phyloP scores from a whole-genome alignment of 2,797 vertebrate genomes.

The Chiroxiphia lanceolata region DNA sequence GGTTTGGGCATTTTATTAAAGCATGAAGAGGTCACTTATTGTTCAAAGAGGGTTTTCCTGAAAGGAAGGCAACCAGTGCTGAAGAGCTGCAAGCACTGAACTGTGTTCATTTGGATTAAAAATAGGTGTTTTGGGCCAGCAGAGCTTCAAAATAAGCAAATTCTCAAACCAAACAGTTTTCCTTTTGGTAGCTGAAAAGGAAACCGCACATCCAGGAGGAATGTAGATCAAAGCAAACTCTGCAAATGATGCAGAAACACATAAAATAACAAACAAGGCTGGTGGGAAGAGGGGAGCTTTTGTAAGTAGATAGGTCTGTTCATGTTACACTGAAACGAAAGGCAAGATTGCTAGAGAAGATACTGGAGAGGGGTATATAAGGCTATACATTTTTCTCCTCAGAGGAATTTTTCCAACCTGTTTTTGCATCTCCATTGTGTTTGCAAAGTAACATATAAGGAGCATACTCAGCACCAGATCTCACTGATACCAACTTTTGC shows the following conservation, averaged over 20 bases:
- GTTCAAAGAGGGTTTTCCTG: slow-evolving; percentile 63
- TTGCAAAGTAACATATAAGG: slow-evolving; percentile 54
- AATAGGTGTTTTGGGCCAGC: slow-evolving; percentile 73
- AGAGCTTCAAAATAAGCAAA: slow-evolving; percentile 78
- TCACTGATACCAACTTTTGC: slow-evolving; percentile 6
- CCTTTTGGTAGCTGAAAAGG: slow-evolving; percentile 80
- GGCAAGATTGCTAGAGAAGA: slow-evolving; percentile 73
- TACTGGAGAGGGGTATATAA: slow-evolving; percentile 64
- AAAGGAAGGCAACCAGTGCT: slow-evolving; percentile 50
- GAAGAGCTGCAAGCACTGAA: slow-evolving; percentile 54
- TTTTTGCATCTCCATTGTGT: slow-evolving; percentile 7
- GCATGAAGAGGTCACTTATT: slow-evolving; percentile 36
- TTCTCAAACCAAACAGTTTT: slow-evolving; percentile 80
- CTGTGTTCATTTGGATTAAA: slow-evolving; percentile 69
- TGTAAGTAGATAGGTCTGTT: slow-evolving; percentile 80
- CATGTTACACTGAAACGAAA: slow-evolving; percentile 78
- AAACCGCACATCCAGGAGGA: slow-evolving; percentile 80
- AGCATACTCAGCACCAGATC: slow-evolving; percentile 43
- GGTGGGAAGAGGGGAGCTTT: slow-evolving; percentile 78
- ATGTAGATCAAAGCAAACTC: slow-evolving; percentile 82
- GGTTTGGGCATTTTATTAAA: slow-evolving; percentile 18
- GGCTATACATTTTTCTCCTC: slow-evolving; percentile 63
- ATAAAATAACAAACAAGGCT: slow-evolving; percentile 84
- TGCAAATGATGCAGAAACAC: slow-evolving; percentile 84
- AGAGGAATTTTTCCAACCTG: slow-evolving; percentile 31